Evolutionary conservation across 2,113 vertebrate genomes (phyloP).

Genomic region (Motacilla alba): DNA sequence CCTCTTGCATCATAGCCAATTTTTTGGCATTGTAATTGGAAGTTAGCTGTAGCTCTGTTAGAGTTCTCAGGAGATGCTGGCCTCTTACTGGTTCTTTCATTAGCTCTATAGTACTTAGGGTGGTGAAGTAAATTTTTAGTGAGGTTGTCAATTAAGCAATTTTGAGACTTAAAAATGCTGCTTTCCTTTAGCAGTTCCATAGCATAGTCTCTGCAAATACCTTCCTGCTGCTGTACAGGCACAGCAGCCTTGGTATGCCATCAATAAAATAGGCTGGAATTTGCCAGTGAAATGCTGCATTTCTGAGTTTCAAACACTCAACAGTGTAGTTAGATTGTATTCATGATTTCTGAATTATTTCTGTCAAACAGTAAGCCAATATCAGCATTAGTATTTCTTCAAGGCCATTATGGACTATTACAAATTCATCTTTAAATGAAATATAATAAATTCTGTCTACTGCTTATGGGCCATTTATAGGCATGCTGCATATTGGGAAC

Average conservation of each 20-base stretch:
- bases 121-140: background rate
- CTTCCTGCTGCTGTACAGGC: background rate
- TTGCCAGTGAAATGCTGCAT: background rate
- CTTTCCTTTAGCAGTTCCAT: background rate
- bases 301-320: background rate
- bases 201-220: background rate
- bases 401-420: background rate
- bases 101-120: background rate
- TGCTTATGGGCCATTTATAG: background rate
- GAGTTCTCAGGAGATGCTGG: background rate
- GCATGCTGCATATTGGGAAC: background rate
- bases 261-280: background rate
- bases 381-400: background rate
- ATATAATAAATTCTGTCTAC: background rate
- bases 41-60: background rate
- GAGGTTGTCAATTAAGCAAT: background rate
- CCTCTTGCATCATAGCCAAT: constrained; percentile 27
- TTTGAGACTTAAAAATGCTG: background rate
- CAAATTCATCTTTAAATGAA: background rate
- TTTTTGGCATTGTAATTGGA: background rate
- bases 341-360: background rate
- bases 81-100: background rate
- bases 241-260: background rate
- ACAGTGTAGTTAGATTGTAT: background rate
- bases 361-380: background rate